A percentile compares a stretch with the other conserved stretches of the same genome.
Conservation (phyloP, 2,797 vertebrate genomes). For the Sciurus vulgaris region DNA sequence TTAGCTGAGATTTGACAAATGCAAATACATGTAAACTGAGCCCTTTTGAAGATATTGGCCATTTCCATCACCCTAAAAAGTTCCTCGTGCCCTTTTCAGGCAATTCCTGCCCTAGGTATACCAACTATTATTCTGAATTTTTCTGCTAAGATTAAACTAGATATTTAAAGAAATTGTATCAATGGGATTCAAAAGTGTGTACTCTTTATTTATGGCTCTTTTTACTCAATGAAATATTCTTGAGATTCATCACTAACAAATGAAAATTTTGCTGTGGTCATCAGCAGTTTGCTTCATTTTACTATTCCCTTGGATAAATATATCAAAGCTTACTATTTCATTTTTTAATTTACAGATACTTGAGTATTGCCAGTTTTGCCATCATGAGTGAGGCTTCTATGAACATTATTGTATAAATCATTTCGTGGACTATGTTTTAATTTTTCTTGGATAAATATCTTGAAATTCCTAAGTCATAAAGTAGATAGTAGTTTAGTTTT, state of each 20-base stretch:
- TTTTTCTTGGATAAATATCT: slow-evolving; percentile 10
- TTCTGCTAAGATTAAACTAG: neutral
- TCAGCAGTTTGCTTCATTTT: neutral
- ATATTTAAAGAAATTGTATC: neutral
- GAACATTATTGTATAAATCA: neutral
- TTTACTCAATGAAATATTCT: neutral
- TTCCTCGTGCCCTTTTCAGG: neutral
- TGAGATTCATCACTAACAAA: neutral
- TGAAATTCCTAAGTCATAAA: neutral
- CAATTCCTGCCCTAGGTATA: neutral
- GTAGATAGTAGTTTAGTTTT: neutral
- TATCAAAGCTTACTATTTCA: neutral
- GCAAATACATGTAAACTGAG: neutral
- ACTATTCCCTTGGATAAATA: neutral
- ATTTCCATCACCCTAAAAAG: neutral
- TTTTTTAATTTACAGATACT: neutral
- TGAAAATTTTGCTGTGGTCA: neutral
- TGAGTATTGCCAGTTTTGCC: neutral
- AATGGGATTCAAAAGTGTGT: neutral
- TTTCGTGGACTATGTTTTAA: neutral
- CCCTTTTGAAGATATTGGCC: neutral
- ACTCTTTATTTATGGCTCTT: neutral
- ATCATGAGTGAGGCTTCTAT: neutral
- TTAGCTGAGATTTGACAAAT: slow-evolving; percentile 1
- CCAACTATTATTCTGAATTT: neutral